Conservation (phyloP, 2,113 vertebrate genomes). For the Chlorodrepanis virens region DNA sequence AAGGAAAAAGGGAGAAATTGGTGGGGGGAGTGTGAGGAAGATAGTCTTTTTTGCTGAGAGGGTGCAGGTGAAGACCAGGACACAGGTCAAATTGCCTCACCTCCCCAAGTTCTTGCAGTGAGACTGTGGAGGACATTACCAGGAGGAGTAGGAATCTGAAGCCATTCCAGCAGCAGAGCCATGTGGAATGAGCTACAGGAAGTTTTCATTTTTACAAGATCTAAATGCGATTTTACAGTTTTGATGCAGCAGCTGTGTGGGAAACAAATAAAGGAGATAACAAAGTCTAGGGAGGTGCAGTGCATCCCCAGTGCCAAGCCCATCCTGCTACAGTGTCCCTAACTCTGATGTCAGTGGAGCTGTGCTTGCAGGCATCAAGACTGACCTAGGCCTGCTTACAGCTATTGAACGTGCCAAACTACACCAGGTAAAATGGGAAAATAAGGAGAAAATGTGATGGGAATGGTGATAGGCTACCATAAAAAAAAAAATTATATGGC, state of each 20-base stretch:
- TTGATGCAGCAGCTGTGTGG: not conserved
- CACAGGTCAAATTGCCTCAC: not conserved
- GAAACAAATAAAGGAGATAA: not conserved
- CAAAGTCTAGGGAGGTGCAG: not conserved
- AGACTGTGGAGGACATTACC: not conserved
- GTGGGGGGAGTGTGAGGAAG: not conserved
- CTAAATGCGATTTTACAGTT: not conserved
- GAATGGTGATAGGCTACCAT: not conserved
- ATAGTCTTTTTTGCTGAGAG: not conserved
- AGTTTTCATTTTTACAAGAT: not conserved
- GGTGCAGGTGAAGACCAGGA: not conserved
- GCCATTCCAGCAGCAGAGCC: not conserved
- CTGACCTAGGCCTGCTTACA: not conserved
- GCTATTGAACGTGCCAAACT: not conserved
- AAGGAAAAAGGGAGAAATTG: not conserved
- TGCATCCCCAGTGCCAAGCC: not conserved
- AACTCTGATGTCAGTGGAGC: not conserved
- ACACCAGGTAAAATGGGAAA: not conserved
- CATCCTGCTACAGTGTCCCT: not conserved
- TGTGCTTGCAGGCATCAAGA: not conserved
- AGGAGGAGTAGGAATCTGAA: not conserved
- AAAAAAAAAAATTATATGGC: not conserved
- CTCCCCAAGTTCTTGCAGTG: not conserved
- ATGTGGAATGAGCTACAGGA: not conserved
- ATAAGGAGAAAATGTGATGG: not conserved